phyloP scores from a whole-genome alignment of 2,888 invertebrate genomes.

The Xiphydria camelus region DNA sequence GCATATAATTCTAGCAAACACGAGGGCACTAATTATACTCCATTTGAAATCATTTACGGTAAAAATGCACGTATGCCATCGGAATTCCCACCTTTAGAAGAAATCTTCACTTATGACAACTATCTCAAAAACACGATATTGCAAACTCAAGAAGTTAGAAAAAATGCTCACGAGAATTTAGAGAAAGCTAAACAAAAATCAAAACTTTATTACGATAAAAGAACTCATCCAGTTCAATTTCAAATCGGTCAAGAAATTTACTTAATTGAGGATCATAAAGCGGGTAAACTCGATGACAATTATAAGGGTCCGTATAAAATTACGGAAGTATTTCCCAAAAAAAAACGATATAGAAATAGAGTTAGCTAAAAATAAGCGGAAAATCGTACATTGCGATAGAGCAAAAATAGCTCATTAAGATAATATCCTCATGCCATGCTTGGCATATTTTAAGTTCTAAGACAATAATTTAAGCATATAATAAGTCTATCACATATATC shows the following conservation, averaged over 20 bases:
- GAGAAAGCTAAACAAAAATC: slow-evolving; percentile 13
- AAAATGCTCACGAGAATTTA: slow-evolving; percentile 12
- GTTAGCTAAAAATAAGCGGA: no score
- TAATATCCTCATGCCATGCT: no score
- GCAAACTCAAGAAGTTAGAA: slow-evolving; percentile 1
- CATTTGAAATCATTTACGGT: slow-evolving; percentile 6
- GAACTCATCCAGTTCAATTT: slow-evolving; percentile 5
- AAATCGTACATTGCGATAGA: no score
- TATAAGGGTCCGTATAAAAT: slow-evolving; percentile 19
- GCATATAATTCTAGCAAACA: slow-evolving; percentile 8
- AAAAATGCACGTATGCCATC: slow-evolving; percentile 3
- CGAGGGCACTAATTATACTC: slow-evolving; percentile 8
- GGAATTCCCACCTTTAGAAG: no score
- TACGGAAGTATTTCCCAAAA: slow-evolving; percentile 4
- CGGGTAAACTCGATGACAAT: slow-evolving; percentile 16
- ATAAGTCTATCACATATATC: no score
- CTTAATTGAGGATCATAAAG: slow-evolving; percentile 11
- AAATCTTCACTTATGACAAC: no score
- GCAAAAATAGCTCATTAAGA: no score
- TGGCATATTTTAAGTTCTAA: no score
- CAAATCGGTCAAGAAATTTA: slow-evolving; percentile 12
- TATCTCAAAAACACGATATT: no score
- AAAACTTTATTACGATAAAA: slow-evolving; percentile 19
- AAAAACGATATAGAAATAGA: background rate
- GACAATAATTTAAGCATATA: no score